These are phyloP conservation scores for Stomatorhinus walkeri DNA, from an alignment of 2,797 vertebrate species.

Conservation along the genomic window DNA sequence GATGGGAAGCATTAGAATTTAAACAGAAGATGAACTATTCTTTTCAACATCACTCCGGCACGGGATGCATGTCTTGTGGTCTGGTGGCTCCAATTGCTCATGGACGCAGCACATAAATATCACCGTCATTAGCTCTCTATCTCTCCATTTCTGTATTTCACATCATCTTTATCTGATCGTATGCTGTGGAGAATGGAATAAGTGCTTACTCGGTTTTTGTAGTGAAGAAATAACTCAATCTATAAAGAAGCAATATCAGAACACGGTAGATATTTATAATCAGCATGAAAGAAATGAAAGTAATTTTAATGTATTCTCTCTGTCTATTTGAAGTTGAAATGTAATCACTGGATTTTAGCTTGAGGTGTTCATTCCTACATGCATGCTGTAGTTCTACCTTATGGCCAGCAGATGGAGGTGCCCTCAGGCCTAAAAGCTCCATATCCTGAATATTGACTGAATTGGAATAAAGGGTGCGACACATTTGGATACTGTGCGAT, in stretches of 20 bases:
- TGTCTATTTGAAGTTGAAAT: neutral
- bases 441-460: neutral
- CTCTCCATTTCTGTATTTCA: neutral
- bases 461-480: constrained; percentile 4
- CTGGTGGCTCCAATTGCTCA: neutral
- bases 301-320: neutral
- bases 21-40: neutral
- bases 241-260: neutral
- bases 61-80: neutral
- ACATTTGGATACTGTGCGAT: neutral
- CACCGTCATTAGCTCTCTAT: neutral
- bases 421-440: neutral
- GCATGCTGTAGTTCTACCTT: neutral
- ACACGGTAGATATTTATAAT: neutral
- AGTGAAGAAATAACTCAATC: neutral
- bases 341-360: neutral
- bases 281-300: neutral
- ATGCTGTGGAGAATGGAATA: neutral
- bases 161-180: neutral
- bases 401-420: constrained; percentile 23
- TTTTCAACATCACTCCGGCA: neutral
- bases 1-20: neutral
- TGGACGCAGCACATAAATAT: neutral
- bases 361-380: neutral
- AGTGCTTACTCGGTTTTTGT: neutral